Base-by-base conservation (phyloP, 2,113 vertebrate genomes). In the Picathartes gymnocephalus region DNA sequence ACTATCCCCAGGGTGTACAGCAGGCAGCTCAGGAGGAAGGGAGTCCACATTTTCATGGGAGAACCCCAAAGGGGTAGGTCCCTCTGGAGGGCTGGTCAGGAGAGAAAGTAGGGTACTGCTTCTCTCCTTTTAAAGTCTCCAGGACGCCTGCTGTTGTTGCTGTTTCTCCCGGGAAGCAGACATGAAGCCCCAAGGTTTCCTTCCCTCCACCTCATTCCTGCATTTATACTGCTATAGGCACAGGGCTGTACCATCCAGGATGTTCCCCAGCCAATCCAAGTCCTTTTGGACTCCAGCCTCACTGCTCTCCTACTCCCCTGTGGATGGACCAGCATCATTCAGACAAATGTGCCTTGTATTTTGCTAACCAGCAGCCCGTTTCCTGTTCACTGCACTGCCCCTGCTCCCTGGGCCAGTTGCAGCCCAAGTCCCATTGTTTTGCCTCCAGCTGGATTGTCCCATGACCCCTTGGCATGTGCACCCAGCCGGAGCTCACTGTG, bases 231-330 rank as follows among this genome's bases (percentile, higher is more conserved):
- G 39, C 53, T 23, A 5, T 56, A 74, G 50, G 56, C 48, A 83
- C 47, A 93, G 90, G 94, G 85, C 35, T 96, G 95, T 86, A 62
- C 92, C 76, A 0, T 37, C 33, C 68, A 33, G 51, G 47, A 60
- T 39, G 28, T 35, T 78, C 51, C 30, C 24, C 56, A 93, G 81
- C 96, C 95, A 97, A 96, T 96, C 93, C 90, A 95, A 86, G 68
- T 39, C 58, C 31, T 90, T 66, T 44, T 96, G 95, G 92, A 92
- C 76, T 85, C 87, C 79, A 76, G 70, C 81, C 70, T 93, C 68
- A 47, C 66, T 56, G 58, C 42, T 94, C 44, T 70, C 44, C 54
- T 50, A n/a, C 33, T 73, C 28, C 57, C 73, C 37, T 40, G 39
- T 42, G 72, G 51, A 78, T 56, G 30, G 17, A 80, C 22, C 69